Evolutionary conservation across 2,113 vertebrate genomes (phyloP), one percentile per base, ranked within the genome.

Genomic region (Seriola quinqueradiata): DNA sequence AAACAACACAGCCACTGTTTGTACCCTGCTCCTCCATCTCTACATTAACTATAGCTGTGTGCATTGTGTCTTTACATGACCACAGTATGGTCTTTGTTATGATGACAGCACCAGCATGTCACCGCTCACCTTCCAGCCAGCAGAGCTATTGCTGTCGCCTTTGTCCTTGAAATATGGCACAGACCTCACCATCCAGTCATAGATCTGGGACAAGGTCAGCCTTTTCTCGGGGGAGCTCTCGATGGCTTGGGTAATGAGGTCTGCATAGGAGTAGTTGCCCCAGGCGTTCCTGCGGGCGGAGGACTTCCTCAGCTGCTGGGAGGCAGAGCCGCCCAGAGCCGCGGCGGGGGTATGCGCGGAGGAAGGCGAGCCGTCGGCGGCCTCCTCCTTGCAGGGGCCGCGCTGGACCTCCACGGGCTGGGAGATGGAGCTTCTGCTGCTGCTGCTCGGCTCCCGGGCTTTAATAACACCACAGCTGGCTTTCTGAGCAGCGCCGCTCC

Each of bases 141-240:
- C 98, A 52, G 97, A 98, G 94, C 97, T 99, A 93, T 98, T 99
- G 95, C 96, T 99, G 96, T 99, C 97, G 78, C 97, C 97, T 95
- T 98, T 99, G 96, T 99, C 98, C 96, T 97, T 99, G 97, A 99
- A 99, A 90, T 99, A 99, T 86, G 97, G 97, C 94, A 99, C 98
- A 81, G 96, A 97, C 85, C 97, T 96, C 92, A 99, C 98, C 97
- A 99, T 99, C 98, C 98, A 99, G 93, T 99, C 98, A 87, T 99
- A 99, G 94, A 99, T 99, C 89, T 99, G 98, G 87, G 98, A 97
- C 88, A 99, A 94, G 44, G 98, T 99, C 87, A 99, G 96, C 67
- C 98, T 95, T 71, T 98, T 97, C 91, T 99, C 98, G 6, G 97
- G 96, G 40, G 97, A 95, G 95, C 97, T 98, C 95, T 99, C 96